Base-by-base conservation (phyloP, 2,888 invertebrate species). In the Callyntrura sp. region DNA sequence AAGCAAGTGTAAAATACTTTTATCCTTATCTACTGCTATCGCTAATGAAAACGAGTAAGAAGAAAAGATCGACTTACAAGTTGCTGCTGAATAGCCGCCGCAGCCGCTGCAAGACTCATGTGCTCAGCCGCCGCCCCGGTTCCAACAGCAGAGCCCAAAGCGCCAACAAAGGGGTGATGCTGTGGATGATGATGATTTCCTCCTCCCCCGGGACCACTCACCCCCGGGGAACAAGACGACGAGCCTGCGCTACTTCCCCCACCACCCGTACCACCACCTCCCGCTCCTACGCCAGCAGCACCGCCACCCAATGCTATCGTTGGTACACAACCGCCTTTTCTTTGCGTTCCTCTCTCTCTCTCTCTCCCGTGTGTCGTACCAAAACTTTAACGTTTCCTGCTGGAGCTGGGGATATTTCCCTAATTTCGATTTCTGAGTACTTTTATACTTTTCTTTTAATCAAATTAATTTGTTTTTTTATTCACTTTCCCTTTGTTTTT, bases 271-370 rank as follows among this genome's bases (percentile, higher is more conserved):
- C n/a, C n/a, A n/a, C n/a, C n/a, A n/a, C n/a, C n/a, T n/a, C n/a
- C n/a, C n/a, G n/a, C n/a, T n/a, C n/a, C n/a, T n/a, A n/a, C n/a
- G n/a, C n/a, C n/a, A n/a, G n/a, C n/a, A n/a, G n/a, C n/a, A n/a
- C n/a, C 68, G 4, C 35, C 79, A 25, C 35, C 81, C 78, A 86
- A 60, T 48, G 76, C 83, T 55, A 90, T 91, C 11, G 91, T 90
- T 93, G 98, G 98, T 94, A 98, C 98, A 98, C 98, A 98, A 94
- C n/a, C n/a, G n/a, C n/a, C n/a, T n/a, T n/a, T n/a, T n/a, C n/a
- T n/a, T n/a, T n/a, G n/a, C n/a, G n/a, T n/a, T n/a, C 1, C 11
- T 25, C 25, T 60, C 45, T 23, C 11, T 79, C 3, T 65, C 17
- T 43, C 23, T 65, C 62, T 62, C 57, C 51, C 51, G 51, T 62